Evolutionary conservation across 1,140 invertebrate genomes (phyloP), one percentile per base, ranked within the genome.

Genomic region (Drosophila hydei): DNA sequence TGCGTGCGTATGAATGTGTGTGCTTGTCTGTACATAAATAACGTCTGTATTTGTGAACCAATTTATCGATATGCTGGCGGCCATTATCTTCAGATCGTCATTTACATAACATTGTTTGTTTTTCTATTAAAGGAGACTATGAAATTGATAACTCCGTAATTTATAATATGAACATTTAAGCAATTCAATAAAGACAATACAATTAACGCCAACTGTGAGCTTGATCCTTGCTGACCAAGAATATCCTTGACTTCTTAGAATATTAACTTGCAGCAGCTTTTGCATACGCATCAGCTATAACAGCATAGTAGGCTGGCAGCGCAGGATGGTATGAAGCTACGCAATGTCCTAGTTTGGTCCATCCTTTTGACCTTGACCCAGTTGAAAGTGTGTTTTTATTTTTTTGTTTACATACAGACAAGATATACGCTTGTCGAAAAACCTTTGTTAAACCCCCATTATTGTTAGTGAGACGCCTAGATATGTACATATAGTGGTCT

Each of bases 351-450:
- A 42, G 33, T 45, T 51, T 23, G 14, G 14, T 43, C 19, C 60
- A 60, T 72, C 61, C 73, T 27, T 48, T 42, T 55, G 64, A 80
- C 77, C 77, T 87, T 84, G 80, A 77, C 77, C 81, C 58, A 77
- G 56, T 77, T 77, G 36, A 38, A 58, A 36, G 25, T 43, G 48
- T 23, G 55, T 50, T 43, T 6, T 18, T 27, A 59, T 16, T 43
- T 23, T 43, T 51, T 61, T 38, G 23, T 14, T 16, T 3, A 7
- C 36, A 63, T 54, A 51, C 38, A 43, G 4, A 25, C 47, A 51
- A 11, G 9, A 62, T 21, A 19, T 19, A 42, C 27, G 23, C 40
- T 38, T 21, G 45, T 16, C 19, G 19, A 60, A 38, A 50, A 18
- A 21, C 23, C 14, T 33, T 33, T 33, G 12, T 30, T 11, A 9